Base-by-base conservation (phyloP, 2,888 invertebrate genomes). In the Drosophila cracens region DNA sequence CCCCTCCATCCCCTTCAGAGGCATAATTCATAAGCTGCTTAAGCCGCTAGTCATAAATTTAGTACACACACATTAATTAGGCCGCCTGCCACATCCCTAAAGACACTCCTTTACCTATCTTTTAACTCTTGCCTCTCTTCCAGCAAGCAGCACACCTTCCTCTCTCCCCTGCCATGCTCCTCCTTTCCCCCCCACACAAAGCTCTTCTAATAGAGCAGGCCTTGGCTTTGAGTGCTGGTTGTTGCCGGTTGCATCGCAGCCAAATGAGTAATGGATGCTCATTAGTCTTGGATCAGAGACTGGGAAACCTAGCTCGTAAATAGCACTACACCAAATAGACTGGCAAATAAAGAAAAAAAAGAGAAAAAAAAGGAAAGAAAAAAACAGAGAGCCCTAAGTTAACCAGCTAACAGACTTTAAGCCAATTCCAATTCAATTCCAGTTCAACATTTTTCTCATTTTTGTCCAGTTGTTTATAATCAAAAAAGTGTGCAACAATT, bases 11-110 rank as follows among this genome's bases (percentile, higher is more conserved):
- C 40, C 27, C 29, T 27, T 33, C 27, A 38, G 33, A 72, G 72
- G 74, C 82, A 89, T 86, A 86, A 86, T 89, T 86, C 85, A 86
- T 89, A 87, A 80, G 83, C 89, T 87, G 78, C 85, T 85, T 87
- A 85, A 84, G 89, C 89, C 82, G 51, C 78, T 67, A 68, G 85
- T 67, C 88, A 86, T 86, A 86, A 86, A 86, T 86, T 84, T 71
- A 73, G 74, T 78, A 74, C 76, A 81, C 79, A 83, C 86, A 89
- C 85, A 86, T 89, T 86, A 86, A 86, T 86, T 89, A 86, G 85
- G 85, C 82, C 72, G 53, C 59, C 31, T 25, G 62, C 76, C 72
- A 56, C 65, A 81, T 60, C 69, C 73, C 69, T 27, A 63, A 79
- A 77, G 76, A 66, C 49, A 59, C 81, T 70, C 60, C 40, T 33